Conservation (phyloP, 2,888 invertebrate species). For the Trichogramma evanescens region DNA sequence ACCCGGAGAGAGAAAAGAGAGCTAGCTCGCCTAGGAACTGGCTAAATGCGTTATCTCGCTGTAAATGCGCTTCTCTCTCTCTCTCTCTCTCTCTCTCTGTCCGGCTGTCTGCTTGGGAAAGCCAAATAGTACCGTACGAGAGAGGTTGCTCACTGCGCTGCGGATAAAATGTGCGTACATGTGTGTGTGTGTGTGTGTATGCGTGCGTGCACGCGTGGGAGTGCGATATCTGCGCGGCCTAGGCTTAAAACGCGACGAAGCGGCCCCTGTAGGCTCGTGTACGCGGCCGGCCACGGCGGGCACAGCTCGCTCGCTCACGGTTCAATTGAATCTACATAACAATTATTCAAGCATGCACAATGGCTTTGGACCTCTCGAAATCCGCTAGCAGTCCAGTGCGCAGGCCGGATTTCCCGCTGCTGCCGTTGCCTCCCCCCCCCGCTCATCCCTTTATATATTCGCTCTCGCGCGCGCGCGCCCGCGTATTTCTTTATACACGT, state of each 20-base stretch:
- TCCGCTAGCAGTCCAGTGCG: constrained; percentile 9
- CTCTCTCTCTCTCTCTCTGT: not conserved
- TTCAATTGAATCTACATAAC: constrained; percentile 25
- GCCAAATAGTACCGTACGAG: no score
- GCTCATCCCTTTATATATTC: not conserved
- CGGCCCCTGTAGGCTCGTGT: not conserved
- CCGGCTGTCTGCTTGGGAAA: no score
- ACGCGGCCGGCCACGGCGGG: constrained; percentile 5
- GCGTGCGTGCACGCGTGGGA: not conserved
- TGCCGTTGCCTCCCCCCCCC: not conserved
- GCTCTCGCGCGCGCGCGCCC: no score
- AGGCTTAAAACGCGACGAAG: not conserved
- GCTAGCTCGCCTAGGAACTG: not conserved
- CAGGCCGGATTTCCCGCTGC: not conserved
- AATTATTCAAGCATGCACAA: constrained; percentile 25
- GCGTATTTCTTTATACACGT: no score
- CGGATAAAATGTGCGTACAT: not conserved
- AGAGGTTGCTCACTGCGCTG: no score
- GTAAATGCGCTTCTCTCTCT: not conserved
- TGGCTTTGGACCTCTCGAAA: constrained; percentile 9
- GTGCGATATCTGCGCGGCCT: not conserved
- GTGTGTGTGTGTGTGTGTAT: not conserved
- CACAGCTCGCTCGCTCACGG: constrained; percentile 3
- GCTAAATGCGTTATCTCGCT: constrained; percentile 5
- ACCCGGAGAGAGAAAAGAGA: no score